Base-by-base conservation (phyloP, 2,113 vertebrate species). In the Ascaphus truei region DNA sequence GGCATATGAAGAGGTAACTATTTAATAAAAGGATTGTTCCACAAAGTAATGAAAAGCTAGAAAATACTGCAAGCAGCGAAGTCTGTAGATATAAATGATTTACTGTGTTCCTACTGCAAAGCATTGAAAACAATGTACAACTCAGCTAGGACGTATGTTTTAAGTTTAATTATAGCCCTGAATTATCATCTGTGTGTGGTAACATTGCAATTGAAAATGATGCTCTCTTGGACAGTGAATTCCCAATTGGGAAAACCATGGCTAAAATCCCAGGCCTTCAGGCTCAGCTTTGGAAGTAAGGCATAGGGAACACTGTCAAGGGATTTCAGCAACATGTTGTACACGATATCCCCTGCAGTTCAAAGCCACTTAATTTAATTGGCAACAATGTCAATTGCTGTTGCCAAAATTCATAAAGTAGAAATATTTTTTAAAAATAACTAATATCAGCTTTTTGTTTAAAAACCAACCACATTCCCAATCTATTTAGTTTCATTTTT, bases 181-280 rank as follows among this genome's bases (percentile, higher is more conserved):
- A 47, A 47, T 58, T 33, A 57, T 34, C 64, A 27, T 68, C 52
- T 68, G 51, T 62, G 61, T 57, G 64, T 45, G 64, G 53, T 45
- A 34, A 57, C 53, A 16, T 57, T 47, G 36, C 22, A 65, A 37
- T 55, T 66, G 62, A 56, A 66, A 65, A 56, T 34, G 50, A 55
- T 53, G 29, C 26, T 43, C 15, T 55, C n/a, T 66, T 41, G 34
- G 31, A 51, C 34, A 29, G 52, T 41, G 34, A 41, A 65, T 65
- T 66, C 63, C 62, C 50, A n/a, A 27, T 18, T n/a, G 63, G 41
- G 34, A 55, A 53, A 66, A 55, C 26, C 51, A 43, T 66, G 53
- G 50, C 50, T 55, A 13, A 43, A 43, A 55, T 55, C 63, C 34
- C 50, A 66, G 25, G 36, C 63, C 45, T 16, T 43, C 45, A 36